These are phyloP conservation scores for Leucophora obtusa DNA, from an alignment of 2,888 invertebrate genomes.

Conservation along the genomic window DNA sequence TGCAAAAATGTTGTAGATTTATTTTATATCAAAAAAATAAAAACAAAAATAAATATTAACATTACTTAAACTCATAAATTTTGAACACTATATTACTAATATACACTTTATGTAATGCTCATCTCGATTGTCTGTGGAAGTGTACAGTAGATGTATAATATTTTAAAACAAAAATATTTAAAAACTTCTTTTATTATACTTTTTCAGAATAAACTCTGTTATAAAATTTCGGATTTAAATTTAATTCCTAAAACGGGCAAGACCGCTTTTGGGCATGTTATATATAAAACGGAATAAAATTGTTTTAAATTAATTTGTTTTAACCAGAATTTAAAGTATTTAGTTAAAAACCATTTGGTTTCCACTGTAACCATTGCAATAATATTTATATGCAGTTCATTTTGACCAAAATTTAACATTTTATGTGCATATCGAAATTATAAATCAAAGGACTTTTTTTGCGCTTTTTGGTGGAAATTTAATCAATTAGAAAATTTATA, in stretches of 20 bases:
- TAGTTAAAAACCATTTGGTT: background rate
- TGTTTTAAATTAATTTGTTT: too few species aligned
- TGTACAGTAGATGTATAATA: background rate
- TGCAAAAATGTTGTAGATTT: constrained; percentile 19
- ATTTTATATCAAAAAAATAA: background rate
- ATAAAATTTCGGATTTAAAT: too few species aligned
- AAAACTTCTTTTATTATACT: too few species aligned
- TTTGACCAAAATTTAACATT: background rate
- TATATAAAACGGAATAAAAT: too few species aligned
- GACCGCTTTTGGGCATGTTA: too few species aligned
- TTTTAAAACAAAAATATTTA: too few species aligned
- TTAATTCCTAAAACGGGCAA: too few species aligned
- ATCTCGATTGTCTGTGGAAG: constrained; percentile 8
- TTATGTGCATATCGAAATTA: constrained; percentile 8
- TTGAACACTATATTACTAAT: constrained; percentile 4
- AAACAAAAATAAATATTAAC: constrained; percentile 27
- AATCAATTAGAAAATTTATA: background rate
- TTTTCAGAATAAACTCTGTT: too few species aligned
- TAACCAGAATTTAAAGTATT: too few species aligned
- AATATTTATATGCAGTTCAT: background rate
- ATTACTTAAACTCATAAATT: constrained; percentile 36
- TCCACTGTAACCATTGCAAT: background rate
- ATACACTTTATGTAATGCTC: background rate
- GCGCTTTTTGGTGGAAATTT: background rate
- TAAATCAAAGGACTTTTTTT: background rate